Evolutionary conservation across 1,140 invertebrate species (phyloP), one percentile per base, ranked within the genome.

Genomic region (Procambarus clarkii): DNA sequence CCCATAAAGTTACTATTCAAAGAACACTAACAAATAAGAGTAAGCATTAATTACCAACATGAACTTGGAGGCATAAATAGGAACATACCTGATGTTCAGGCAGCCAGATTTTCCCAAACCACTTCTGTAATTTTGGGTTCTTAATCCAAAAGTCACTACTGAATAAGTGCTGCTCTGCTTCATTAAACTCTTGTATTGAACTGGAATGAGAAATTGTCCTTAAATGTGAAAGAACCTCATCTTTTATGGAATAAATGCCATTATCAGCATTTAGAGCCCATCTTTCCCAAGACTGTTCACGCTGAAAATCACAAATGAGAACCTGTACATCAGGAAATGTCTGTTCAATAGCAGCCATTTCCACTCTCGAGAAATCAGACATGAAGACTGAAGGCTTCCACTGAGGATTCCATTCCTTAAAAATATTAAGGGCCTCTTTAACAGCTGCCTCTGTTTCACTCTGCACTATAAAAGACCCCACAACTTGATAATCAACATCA

Each of bases 231-330:
- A 82, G 50, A 34, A 60, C 50, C 15, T 58, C 24, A 50, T 82
- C 80, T 58, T 81, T 82, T 24, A 44, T 34, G 18, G 80, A 5
- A n/a, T 34, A n/a, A n/a, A 82, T 24, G 5, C 50, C 54, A 58
- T 60, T 60, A 34, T 34, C 46, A 44, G 24, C 45, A 18, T 82
- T 58, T 21, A 58, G 45, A 2, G 54, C 48, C 80, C 80, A 82
- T 44, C 48, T 58, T 13, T 50, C 46, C 80, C 80, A 82, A 13
- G 80, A 50, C 34, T 82, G 46, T 82, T 82, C 80, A 54, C 80
- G 46, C 15, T 82, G 80, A 15, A 60, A 82, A 24, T 82, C 80
- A 82, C 80, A 82, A 5, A 82, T 9, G n/a, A 82, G 80, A 58
- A 82, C 54, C 3, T 24, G 58, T 11, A 58, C 50, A 34, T 58